phyloP scores from a whole-genome alignment of 2,888 invertebrate species.

The Agrochola lychnidis region DNA sequence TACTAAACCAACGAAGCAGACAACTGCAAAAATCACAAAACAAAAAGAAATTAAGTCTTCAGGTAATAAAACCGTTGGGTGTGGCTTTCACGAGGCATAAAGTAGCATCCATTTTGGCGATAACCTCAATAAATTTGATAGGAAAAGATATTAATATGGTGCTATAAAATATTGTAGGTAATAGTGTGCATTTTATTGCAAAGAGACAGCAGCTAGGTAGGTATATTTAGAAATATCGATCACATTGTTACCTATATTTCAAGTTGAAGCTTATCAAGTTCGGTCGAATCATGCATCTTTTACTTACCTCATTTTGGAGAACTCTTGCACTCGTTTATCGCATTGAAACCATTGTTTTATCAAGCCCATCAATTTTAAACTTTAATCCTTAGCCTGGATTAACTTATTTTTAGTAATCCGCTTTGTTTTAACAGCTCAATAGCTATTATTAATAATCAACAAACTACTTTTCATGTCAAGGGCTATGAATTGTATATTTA shows the following conservation, averaged over 20 bases:
- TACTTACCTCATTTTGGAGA: conserved; percentile 36
- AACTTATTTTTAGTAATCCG: neutral
- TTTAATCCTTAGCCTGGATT: neutral
- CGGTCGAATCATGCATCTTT: conserved; percentile 12
- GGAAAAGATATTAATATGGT: conserved; percentile 20
- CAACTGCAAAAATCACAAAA: neutral
- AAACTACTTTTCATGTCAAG: neutral
- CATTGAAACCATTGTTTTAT: neutral
- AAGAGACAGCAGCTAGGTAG: neutral
- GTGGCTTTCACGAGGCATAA: conserved; percentile 18
- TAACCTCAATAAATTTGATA: conserved; percentile 42
- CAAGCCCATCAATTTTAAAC: neutral
- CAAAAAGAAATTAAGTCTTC: neutral
- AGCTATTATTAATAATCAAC: neutral
- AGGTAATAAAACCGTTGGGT: conserved; percentile 28
- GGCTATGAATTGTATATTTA: neutral
- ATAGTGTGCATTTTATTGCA: conserved; percentile 31
- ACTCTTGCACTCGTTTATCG: neutral
- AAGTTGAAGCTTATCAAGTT: neutral
- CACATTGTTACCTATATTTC: neutral
- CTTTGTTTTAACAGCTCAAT: neutral
- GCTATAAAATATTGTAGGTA: conserved; percentile 11
- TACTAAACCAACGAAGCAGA: neutral
- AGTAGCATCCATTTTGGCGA: conserved; percentile 26
- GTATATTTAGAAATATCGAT: conserved; percentile 2